These are phyloP conservation scores for Pundamilia nyererei DNA, from an alignment of 2,113 vertebrate genomes.

Conservation along the genomic window DNA sequence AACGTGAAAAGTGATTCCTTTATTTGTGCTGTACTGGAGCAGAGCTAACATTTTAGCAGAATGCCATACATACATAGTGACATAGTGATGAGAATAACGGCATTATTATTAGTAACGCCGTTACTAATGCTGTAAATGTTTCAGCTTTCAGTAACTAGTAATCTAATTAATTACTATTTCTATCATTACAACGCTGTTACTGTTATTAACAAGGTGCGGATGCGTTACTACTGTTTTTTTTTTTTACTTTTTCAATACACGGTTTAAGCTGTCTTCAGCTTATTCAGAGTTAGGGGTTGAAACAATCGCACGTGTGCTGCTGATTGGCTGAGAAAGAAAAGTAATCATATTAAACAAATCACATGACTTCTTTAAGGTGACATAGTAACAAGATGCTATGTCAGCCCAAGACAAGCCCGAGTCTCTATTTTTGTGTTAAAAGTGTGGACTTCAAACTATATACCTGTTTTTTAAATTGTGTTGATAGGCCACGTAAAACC, in stretches of 20 bases:
- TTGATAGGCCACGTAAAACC: background rate
- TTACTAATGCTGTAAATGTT: background rate
- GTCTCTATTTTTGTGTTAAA: background rate
- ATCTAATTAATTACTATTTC: background rate
- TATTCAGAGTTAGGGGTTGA: background rate
- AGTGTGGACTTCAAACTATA: background rate
- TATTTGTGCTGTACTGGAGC: background rate
- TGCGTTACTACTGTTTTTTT: background rate
- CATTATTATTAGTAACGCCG: accelerated
- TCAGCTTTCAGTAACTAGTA: background rate
- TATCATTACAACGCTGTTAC: background rate
- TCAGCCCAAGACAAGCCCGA: background rate
- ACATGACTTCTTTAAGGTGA: background rate
- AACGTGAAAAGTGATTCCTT: background rate
- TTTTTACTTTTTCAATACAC: background rate
- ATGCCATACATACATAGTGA: background rate
- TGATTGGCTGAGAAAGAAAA: background rate
- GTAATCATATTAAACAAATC: background rate
- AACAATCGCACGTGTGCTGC: background rate
- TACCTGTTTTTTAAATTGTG: background rate
- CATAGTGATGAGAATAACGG: background rate
- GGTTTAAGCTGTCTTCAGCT: background rate
- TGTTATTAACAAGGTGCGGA: background rate
- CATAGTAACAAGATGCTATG: background rate
- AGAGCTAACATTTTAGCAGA: background rate